Percentiles rank a stretch among this genome's conserved stretches.
These are phyloP conservation scores for Nettapus auritus DNA, from an alignment of 2,113 vertebrate genomes.

Conservation along the genomic window DNA sequence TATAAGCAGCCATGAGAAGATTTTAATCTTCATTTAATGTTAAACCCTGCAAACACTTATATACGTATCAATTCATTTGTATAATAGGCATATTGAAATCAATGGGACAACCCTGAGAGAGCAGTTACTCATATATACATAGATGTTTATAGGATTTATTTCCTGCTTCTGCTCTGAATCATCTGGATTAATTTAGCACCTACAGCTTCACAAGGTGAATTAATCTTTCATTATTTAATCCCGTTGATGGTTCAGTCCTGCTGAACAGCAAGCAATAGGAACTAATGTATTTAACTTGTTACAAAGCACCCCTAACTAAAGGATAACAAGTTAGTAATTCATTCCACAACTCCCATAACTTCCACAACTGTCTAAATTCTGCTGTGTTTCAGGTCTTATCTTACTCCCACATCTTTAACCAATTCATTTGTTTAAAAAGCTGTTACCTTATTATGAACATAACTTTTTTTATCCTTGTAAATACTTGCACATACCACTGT, in stretches of 20 bases:
- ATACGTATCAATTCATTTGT: constrained; percentile 5
- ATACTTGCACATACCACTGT: background rate
- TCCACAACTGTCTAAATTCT: background rate
- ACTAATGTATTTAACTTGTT: background rate
- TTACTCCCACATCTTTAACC: background rate
- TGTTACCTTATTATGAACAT: background rate
- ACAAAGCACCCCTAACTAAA: background rate
- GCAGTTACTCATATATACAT: constrained; percentile 14
- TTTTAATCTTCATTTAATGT: background rate
- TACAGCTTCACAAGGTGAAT: background rate
- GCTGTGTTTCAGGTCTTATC: background rate
- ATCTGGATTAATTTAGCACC: background rate
- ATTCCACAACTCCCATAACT: background rate
- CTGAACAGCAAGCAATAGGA: background rate
- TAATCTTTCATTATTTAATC: background rate
- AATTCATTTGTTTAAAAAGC: background rate
- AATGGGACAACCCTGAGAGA: background rate
- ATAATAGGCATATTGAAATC: constrained; percentile 14
- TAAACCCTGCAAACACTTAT: constrained; percentile 12
- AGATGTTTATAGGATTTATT: background rate
- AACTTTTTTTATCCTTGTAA: background rate
- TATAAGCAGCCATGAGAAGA: background rate
- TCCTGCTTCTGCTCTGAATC: constrained; percentile 45
- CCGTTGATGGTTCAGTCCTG: background rate
- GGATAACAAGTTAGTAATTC: background rate